phyloP scores from a whole-genome alignment of 2,888 invertebrate species.

The Acrobasis suavella region DNA sequence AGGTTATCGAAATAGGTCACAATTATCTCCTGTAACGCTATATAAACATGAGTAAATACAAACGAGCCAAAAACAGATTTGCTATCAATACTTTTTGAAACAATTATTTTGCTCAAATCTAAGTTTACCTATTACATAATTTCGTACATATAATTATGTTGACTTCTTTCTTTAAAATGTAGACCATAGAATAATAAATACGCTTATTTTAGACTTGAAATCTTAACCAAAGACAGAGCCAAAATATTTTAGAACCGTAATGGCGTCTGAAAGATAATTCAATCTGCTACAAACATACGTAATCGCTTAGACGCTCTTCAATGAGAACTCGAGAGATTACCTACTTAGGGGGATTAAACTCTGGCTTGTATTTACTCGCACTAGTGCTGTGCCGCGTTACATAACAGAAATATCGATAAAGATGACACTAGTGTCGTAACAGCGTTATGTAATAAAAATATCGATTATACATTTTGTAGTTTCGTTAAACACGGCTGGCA shows the following conservation, averaged over 20 bases:
- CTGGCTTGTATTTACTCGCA: background rate
- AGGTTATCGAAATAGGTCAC: no score
- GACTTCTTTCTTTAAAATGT: no score
- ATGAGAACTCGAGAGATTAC: background rate
- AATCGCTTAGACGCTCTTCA: background rate
- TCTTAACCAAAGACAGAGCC: no score
- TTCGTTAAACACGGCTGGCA: conserved; percentile 14
- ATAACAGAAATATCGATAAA: background rate
- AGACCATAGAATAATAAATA: no score
- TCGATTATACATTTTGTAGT: conserved; percentile 6
- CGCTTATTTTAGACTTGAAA: no score
- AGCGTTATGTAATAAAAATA: background rate
- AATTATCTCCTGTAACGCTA: conserved; percentile 27
- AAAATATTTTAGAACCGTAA: no score
- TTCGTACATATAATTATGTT: no score
- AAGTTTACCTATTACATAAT: no score
- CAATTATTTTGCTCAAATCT: no score
- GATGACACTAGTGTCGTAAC: background rate
- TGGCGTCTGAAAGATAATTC: background rate
- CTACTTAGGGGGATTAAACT: background rate
- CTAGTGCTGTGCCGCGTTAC: background rate
- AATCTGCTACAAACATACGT: background rate
- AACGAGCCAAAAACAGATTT: background rate
- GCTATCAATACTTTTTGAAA: no score
- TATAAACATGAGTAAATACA: background rate